Evolutionary conservation across 2,888 invertebrate genomes (phyloP).

Genomic region (Lithophane socia): DNA sequence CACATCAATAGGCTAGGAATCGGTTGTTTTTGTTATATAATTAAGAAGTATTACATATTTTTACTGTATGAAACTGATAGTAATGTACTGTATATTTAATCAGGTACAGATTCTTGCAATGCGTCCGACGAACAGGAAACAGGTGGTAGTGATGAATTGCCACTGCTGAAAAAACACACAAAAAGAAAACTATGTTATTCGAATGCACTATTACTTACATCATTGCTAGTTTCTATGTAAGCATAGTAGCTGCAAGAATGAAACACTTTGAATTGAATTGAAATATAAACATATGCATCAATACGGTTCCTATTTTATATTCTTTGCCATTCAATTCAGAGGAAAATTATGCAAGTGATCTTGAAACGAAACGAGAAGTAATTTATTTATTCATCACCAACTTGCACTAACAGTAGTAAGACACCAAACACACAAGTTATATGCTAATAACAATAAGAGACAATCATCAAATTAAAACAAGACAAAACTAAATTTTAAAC

Average conservation of each 20-base stretch:
- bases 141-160: constrained; percentile 11
- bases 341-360: not conserved
- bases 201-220: not conserved
- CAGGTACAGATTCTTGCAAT: not conserved
- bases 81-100: constrained; percentile 2
- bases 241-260: not conserved
- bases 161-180: too few relatives aligned
- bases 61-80: not conserved
- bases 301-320: constrained; percentile 7
- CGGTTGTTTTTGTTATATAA: not conserved
- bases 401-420: too few relatives aligned
- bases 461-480: too few relatives aligned
- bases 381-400: too few relatives aligned
- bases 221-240: not conserved
- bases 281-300: not conserved
- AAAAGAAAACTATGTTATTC: not conserved
- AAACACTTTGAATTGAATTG: not conserved
- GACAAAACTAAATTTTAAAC: too few relatives aligned
- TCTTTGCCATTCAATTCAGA: constrained; percentile 10
- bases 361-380: too few relatives aligned
- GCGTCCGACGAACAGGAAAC: not conserved
- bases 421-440: too few relatives aligned
- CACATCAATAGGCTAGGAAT: not conserved
- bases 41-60: not conserved
- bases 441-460: too few relatives aligned